These are phyloP conservation scores for Pseudomyrmex gracilis DNA, from an alignment of 1,140 invertebrate species.

Conservation along the genomic window DNA sequence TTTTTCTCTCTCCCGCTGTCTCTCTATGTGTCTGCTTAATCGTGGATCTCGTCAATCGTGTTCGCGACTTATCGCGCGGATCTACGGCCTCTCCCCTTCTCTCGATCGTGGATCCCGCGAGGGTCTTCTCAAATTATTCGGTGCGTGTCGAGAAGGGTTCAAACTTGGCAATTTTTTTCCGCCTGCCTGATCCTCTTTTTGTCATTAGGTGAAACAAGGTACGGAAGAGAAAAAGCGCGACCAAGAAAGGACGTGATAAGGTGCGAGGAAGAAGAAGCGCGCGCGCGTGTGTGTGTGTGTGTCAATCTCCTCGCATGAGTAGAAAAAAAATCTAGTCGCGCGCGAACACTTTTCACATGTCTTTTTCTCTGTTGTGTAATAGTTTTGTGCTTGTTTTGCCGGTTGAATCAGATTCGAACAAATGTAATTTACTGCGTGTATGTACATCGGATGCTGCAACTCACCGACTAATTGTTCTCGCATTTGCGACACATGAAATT, in stretches of 20 bases:
- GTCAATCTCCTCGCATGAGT: slow-evolving; percentile 32
- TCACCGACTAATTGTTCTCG: slow-evolving; percentile 16
- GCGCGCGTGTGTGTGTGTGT: too few relatives aligned
- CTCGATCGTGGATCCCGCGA: not conserved
- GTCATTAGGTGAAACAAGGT: slow-evolving; percentile 15
- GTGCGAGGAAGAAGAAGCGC: not conserved
- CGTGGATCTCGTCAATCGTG: slow-evolving; percentile 55
- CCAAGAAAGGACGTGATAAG: not conserved
- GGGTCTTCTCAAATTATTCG: not conserved
- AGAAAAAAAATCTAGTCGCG: slow-evolving; percentile 20
- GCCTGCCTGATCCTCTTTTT: slow-evolving; percentile 16
- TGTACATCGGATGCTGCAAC: not conserved
- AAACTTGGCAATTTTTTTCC: slow-evolving; percentile 26
- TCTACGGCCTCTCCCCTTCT: slow-evolving; percentile 21
- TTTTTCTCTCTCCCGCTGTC: not conserved
- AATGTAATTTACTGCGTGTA: slow-evolving; percentile 42
- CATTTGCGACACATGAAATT: not conserved
- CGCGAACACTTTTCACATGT: slow-evolving; percentile 31
- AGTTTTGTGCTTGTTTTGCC: slow-evolving; percentile 4
- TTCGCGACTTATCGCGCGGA: slow-evolving; percentile 60
- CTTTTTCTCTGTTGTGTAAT: not conserved
- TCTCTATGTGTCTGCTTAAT: slow-evolving; percentile 53
- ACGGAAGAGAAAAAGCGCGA: slow-evolving; percentile 6
- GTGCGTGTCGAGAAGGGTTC: slow-evolving; percentile 35
- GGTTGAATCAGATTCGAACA: slow-evolving; percentile 6